Conservation (phyloP, 2,113 vertebrate species). For the Cardinalis cardinalis region DNA sequence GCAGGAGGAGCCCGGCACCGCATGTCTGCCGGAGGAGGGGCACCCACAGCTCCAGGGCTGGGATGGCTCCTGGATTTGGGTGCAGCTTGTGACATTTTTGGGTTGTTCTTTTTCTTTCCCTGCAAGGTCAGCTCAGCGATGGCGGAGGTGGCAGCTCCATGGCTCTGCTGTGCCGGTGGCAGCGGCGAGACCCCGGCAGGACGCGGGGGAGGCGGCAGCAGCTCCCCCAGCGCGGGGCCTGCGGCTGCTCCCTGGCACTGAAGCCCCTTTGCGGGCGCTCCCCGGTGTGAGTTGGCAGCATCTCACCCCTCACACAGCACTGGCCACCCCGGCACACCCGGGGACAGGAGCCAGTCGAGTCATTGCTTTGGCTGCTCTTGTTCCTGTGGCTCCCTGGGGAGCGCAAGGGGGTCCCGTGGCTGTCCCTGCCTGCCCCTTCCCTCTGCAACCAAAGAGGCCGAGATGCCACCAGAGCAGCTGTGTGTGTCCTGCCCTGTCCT, state of each 20-base stretch:
- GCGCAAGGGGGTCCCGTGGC: fast-evolving
- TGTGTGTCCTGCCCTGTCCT: not conserved
- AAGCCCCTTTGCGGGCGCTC: not conserved
- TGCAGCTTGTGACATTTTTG: conserved; percentile 17
- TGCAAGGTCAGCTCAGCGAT: conserved; percentile 40
- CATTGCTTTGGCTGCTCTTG: not conserved
- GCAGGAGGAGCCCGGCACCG: not conserved
- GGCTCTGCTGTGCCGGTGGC: conserved; percentile 27
- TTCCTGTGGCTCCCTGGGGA: not conserved
- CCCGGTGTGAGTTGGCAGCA: not conserved
- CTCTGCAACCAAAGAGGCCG: conserved; percentile 23
- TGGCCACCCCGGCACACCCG: fast-evolving
- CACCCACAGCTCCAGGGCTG: not conserved
- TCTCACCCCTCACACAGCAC: not conserved
- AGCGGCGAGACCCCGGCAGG: not conserved
- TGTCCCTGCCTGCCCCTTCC: fast-evolving
- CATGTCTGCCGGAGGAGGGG: not conserved
- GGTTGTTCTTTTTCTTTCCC: not conserved
- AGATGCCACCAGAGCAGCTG: not conserved
- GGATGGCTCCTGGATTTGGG: not conserved
- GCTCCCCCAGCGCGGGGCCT: not conserved
- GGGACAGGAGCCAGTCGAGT: not conserved
- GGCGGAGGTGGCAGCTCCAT: not conserved
- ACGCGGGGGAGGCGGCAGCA: not conserved
- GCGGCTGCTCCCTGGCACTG: not conserved